Base-by-base conservation (phyloP, 2,113 vertebrate species). In the Aegithalos caudatus region DNA sequence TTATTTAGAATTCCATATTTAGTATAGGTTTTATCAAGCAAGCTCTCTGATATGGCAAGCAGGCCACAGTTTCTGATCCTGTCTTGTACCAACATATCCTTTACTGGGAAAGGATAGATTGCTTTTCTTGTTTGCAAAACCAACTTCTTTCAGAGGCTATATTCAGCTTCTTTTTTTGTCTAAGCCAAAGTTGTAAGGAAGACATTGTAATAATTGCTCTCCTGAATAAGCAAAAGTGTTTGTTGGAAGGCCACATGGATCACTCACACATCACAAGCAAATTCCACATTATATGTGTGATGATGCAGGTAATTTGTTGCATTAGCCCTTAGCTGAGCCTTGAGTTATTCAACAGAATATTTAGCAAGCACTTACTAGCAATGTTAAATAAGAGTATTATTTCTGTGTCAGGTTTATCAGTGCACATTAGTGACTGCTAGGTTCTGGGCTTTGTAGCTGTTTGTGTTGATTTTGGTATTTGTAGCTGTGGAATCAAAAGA, bases 351-450 rank as follows among this genome's bases (percentile, higher is more conserved):
- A 76, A 29, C 20, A 92, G 61, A 62, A 40, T 48, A 53, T 90
- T 94, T 69, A 81, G 45, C 47, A 71, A 76, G 12, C 14, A 14
- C 88, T 96, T 92, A 40, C 40, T 71, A 53, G 44, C 79, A 50
- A 5, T 47, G 27, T 69, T 88, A 86, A 81, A 60, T 70, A 42
- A 62, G 38, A 76, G 47, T 45, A 76, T 25, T 38, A 81, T 85
- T 88, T 91, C 81, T 96, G 10, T 89, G 38, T 78, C 19, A 79
- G 72, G 61, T 90, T 86, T 40, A n/a, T 94, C 70, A 89, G 50
- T 56, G 29, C 70, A 10, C 80, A 24, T 64, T 78, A 47, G 89
- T 87, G 66, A 78, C 62, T 37, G 87, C n/a, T 38, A 45, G n/a
- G 48, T 57, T 80, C 91, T 57, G n/a, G 47, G 14, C 79, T 94